Evolutionary conservation across 2,888 invertebrate genomes (phyloP).

Genomic region (Kryphioiulus occultus): DNA sequence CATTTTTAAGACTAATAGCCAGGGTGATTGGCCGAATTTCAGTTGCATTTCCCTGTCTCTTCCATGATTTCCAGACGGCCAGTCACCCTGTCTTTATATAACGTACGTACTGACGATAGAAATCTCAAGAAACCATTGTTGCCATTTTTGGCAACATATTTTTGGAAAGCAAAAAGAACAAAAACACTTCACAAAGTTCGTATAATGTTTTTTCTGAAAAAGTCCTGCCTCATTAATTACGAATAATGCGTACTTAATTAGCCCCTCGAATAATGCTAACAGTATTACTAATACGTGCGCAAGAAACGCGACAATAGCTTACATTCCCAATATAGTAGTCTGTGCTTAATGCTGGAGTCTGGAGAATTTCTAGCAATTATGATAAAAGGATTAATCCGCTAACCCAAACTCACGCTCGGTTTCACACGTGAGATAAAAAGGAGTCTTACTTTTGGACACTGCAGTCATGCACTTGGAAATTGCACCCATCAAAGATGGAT

Average conservation of each 20-base stretch:
- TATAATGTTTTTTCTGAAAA: background rate
- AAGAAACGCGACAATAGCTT: constrained; percentile 4
- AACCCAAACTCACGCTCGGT: constrained; percentile 20
- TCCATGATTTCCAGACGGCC: too few species aligned
- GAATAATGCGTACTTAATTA: background rate
- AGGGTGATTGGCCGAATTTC: too few species aligned
- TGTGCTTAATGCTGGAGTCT: background rate
- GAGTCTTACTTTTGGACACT: constrained; percentile 1
- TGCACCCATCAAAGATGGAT: constrained; percentile 30
- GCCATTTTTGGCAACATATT: background rate
- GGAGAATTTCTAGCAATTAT: constrained; percentile 4
- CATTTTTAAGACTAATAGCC: too few species aligned
- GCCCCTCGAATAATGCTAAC: background rate
- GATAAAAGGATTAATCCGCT: constrained; percentile 31
- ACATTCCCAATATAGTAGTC: too few species aligned
- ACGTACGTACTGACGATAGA: too few species aligned
- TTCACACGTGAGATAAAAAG: constrained; percentile 11
- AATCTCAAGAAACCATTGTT: too few species aligned
- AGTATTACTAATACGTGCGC: background rate
- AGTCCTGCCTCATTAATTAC: background rate
- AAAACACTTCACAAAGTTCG: background rate
- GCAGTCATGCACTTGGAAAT: constrained; percentile 18
- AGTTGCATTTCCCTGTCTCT: too few species aligned
- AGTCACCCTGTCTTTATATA: too few species aligned
- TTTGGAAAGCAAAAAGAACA: background rate